phyloP scores from a whole-genome alignment of 2,113 vertebrate species.

The Pollimyrus isidori region DNA sequence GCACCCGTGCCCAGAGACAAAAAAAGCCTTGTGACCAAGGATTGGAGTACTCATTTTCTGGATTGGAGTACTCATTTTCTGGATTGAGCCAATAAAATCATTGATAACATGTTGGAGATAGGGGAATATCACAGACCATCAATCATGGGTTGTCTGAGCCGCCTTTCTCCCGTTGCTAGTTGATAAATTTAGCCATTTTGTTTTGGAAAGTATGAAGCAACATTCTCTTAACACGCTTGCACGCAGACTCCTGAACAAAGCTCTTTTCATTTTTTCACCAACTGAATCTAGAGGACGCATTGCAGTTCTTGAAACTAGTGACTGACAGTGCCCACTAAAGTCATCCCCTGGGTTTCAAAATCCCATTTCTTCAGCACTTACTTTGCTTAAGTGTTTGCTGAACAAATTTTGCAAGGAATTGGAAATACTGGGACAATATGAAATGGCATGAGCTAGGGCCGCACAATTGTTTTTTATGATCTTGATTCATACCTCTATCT shows the following conservation, averaged over 20 bases:
- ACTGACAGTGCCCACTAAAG: background rate
- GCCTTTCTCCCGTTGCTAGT: background rate
- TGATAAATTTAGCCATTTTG: background rate
- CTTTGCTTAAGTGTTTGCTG: background rate
- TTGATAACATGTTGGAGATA: background rate
- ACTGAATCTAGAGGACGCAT: background rate
- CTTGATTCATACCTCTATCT: too few species aligned
- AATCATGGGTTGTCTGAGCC: background rate
- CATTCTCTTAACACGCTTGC: background rate
- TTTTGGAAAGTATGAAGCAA: conserved; percentile 1
- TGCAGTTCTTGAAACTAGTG: background rate
- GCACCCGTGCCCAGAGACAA: background rate
- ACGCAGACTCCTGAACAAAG: background rate
- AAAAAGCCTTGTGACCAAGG: background rate
- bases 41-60: background rate
- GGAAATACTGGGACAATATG: background rate
- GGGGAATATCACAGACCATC: too few species aligned
- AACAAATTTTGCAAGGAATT: background rate
- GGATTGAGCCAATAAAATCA: background rate
- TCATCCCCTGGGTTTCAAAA: background rate
- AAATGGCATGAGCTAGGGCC: background rate
- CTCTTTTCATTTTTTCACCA: background rate
- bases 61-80: background rate
- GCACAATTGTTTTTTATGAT: too few species aligned
- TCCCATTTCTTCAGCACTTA: background rate